Percentiles rank a stretch among this genome's conserved stretches.
Conservation (phyloP, 2,113 vertebrate genomes). For the Gila orcuttii region DNA sequence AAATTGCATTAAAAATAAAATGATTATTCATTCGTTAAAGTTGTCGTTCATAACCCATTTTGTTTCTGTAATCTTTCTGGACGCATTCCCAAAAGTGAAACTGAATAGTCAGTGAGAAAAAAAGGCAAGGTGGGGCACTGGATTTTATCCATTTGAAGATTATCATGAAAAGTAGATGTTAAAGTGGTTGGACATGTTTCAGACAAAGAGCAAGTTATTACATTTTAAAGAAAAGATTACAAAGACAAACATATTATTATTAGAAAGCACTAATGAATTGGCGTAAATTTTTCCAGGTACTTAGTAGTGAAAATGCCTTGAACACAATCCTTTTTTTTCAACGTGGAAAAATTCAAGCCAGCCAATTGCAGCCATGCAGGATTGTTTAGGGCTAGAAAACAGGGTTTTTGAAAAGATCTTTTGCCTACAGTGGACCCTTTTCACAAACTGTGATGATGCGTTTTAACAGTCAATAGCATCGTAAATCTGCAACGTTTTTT, state of each 20-base stretch:
- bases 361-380: background rate
- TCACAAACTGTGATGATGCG: no score
- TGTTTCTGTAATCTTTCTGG: background rate
- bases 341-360: background rate
- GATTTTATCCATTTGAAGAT: background rate
- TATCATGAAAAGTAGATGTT: background rate
- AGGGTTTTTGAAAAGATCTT: background rate
- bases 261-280: background rate
- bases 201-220: background rate
- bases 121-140: background rate
- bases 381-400: background rate
- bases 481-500: no score
- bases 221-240: background rate
- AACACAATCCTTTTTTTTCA: background rate
- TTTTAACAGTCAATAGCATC: no score
- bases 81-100: background rate
- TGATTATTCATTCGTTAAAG: no score
- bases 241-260: background rate
- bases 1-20: no score
- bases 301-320: background rate
- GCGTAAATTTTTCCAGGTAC: background rate
- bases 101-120: background rate
- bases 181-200: background rate
- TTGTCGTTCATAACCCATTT: background rate
- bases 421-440: background rate